A percentile compares a stretch with the other conserved stretches of the same genome.
These are phyloP conservation scores for Cuculus canorus DNA, from an alignment of 2,797 vertebrate genomes.

Conservation along the genomic window DNA sequence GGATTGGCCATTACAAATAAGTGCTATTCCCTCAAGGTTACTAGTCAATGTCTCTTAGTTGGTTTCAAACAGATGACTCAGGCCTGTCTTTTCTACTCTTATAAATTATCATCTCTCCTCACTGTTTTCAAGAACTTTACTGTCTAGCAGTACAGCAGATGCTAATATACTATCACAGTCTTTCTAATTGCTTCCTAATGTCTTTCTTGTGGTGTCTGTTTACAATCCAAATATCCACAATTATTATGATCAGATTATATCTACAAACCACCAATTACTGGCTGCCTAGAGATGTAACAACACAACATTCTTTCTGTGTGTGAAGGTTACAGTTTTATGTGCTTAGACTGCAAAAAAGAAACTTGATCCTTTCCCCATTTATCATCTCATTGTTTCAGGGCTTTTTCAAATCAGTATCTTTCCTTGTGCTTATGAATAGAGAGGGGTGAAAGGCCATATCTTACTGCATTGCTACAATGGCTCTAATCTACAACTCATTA, in stretches of 20 bases:
- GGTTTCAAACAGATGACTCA: background rate
- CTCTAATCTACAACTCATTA: background rate
- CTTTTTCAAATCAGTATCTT: background rate
- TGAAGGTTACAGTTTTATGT: background rate
- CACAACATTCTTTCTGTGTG: background rate
- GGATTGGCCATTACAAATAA: background rate
- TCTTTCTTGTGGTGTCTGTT: conserved; percentile 12
- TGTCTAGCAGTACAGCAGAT: background rate
- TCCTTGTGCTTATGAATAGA: background rate
- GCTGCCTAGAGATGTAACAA: background rate
- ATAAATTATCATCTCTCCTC: background rate
- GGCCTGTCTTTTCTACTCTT: background rate
- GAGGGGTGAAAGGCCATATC: background rate
- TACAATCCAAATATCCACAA: conserved; percentile 19
- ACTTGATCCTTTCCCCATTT: background rate
- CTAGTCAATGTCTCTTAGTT: background rate
- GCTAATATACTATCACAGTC: background rate
- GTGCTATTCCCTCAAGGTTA: background rate
- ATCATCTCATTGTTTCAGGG: background rate
- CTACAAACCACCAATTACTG: conserved; percentile 21
- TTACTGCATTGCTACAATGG: background rate
- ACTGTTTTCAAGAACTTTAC: background rate
- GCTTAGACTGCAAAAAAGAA: background rate
- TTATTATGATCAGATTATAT: conserved; percentile 23
- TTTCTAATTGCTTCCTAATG: conserved; percentile 37